A percentile compares a stretch with the other conserved stretches of the same genome.
phyloP scores from a whole-genome alignment of 2,888 invertebrate genomes.

The Drosophila borborema region DNA sequence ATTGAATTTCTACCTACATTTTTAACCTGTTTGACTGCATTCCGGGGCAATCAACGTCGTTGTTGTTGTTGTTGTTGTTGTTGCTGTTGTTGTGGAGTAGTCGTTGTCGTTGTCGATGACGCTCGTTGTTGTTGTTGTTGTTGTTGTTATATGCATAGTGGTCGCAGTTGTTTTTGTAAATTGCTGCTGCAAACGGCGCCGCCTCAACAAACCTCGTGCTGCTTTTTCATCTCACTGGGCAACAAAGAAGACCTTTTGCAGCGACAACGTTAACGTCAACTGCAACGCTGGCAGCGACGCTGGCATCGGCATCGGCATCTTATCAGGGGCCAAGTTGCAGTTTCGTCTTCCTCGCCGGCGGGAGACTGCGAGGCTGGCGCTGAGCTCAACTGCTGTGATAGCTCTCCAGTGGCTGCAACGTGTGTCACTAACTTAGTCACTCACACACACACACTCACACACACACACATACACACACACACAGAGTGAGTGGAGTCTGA shows the following conservation, averaged over 20 bases:
- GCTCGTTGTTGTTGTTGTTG: conserved; percentile 52
- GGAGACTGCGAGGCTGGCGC: conserved; percentile 66
- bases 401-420: conserved; percentile 49
- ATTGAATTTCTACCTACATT: conserved; percentile 83
- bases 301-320: conserved; percentile 57
- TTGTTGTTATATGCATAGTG: conserved; percentile 62
- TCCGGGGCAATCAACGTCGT: conserved; percentile 82
- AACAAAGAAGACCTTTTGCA: conserved; percentile 80
- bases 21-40: conserved; percentile 84
- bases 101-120: conserved; percentile 74
- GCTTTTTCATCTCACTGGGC: conserved; percentile 62
- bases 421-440: conserved; percentile 64
- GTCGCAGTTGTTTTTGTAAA: conserved; percentile 71
- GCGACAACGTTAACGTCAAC: conserved; percentile 13
- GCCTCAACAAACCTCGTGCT: conserved; percentile 75
- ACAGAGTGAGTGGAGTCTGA: conserved; percentile 21
- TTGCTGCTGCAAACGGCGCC: conserved; percentile 73
- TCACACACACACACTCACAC: conserved; percentile 21
- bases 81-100: conserved; percentile 64
- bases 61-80: conserved; percentile 47
- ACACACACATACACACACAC: background rate
- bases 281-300: conserved; percentile 2
- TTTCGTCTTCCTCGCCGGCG: conserved; percentile 40
- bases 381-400: conserved; percentile 63
- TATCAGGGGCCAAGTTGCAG: conserved; percentile 64